These are phyloP conservation scores for Macrotrachela quadricornifera DNA, from an alignment of 1,140 invertebrate species.

Conservation along the genomic window DNA sequence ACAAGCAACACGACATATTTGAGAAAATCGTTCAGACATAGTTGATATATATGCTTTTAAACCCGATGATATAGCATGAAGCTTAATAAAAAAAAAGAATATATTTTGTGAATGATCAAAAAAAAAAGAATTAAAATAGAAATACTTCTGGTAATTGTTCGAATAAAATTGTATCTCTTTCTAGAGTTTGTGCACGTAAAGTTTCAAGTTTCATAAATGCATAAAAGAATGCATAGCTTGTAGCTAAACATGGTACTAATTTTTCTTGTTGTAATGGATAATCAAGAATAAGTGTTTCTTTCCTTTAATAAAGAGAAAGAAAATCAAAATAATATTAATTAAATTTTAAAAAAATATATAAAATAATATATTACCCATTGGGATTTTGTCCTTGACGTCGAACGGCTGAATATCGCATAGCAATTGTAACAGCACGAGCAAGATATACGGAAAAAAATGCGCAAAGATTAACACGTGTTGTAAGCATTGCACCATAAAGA, in stretches of 20 bases:
- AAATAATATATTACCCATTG: conserved; percentile 39
- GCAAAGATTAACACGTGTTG: conserved; percentile 53
- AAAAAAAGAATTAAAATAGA: no score
- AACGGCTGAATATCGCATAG: conserved; percentile 59
- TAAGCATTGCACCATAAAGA: conserved; percentile 81
- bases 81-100: conserved; percentile 19
- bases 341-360: conserved; percentile 1
- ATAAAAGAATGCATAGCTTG: conserved; percentile 51
- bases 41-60: conserved; percentile 61
- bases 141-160: no score
- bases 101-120: no score
- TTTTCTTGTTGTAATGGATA: conserved; percentile 80
- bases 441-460: conserved; percentile 25
- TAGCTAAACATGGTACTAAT: conserved; percentile 55
- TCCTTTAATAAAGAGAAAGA: conserved; percentile 38
- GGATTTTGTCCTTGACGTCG: conserved; percentile 62
- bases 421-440: conserved; percentile 59
- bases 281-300: conserved; percentile 69
- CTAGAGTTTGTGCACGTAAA: no score
- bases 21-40: conserved; percentile 48
- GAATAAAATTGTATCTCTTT: no score
- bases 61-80: conserved; percentile 68
- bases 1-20: conserved; percentile 55
- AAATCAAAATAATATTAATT: neutral
- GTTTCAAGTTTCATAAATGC: conserved; percentile 42